Evolutionary conservation across 2,113 vertebrate genomes (phyloP).

Genomic region (Condylura cristata): DNA sequence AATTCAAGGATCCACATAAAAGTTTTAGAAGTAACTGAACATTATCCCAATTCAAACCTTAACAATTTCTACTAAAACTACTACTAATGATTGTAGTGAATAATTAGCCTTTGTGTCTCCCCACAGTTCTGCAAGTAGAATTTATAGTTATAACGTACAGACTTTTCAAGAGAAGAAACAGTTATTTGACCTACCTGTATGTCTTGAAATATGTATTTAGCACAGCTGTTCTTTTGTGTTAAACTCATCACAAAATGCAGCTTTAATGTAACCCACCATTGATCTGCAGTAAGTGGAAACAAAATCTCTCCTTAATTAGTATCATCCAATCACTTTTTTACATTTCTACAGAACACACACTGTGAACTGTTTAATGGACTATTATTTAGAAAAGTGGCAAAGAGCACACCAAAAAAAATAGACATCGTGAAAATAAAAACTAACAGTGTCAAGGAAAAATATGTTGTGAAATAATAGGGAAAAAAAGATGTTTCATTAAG

Average conservation of each 20-base stretch:
- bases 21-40: conserved; percentile 69
- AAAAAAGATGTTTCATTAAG: conserved; percentile 90
- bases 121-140: conserved; percentile 68
- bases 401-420: conserved; percentile 75
- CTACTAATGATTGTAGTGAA: conserved; percentile 57
- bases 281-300: conserved; percentile 90
- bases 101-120: conserved; percentile 81
- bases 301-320: conserved; percentile 93
- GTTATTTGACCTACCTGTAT: conserved; percentile 88
- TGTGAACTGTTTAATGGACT: conserved; percentile 90
- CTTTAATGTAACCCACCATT: conserved; percentile 89
- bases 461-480: conserved; percentile 87
- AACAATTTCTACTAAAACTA: conserved; percentile 63
- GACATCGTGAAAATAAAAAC: conserved; percentile 84
- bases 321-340: conserved; percentile 89
- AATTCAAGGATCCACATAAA: conserved; percentile 63
- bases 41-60: conserved; percentile 58
- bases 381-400: conserved; percentile 89
- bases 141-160: conserved; percentile 76
- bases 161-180: conserved; percentile 74
- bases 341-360: conserved; percentile 89
- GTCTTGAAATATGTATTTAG: conserved; percentile 89
- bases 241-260: conserved; percentile 86
- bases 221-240: conserved; percentile 88
- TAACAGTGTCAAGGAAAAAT: conserved; percentile 89